Evolutionary conservation across 2,888 invertebrate species (phyloP), one percentile per base, ranked within the genome.

Genomic region (Trichogramma evanescens): DNA sequence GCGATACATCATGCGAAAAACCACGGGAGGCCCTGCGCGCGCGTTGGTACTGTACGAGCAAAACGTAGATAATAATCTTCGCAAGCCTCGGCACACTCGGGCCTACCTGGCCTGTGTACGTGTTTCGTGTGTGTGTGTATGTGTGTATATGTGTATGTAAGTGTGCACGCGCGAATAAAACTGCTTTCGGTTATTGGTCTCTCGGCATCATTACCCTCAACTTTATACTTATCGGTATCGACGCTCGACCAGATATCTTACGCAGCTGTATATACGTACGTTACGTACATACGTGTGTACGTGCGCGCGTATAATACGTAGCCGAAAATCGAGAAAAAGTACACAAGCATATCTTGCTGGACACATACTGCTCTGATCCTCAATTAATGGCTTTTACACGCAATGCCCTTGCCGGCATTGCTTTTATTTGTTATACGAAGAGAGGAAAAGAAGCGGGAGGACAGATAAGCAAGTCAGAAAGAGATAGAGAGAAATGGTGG

Each of bases 1-100:
- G 74, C 76, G 77, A 76, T 77, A 74, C 74, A 75, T 77, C 76
- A 77, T 72, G 71, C 68, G 66, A 54, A 26, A 26, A 71, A 67
- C 76, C 70, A 72, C 74, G 64, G 75, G 75, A 71, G 68, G 68
- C 66, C 66, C 65, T 7, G 60, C 66, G 63, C 66, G 64, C 26
- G 26, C 26, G 26, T 26, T 26, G 26, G 26, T 26, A 26, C 26
- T 26, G 26, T 26, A 26, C 26, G 26, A 26, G 26, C 26, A 26
- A 26, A 26, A 26, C 26, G 26, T 26, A 68, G 74, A 74, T 74
- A 74, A 61, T 68, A 66, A 73, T 74, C 74, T 71, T 62, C 67
- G 68, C 70, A 67, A 66, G 69, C 70, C 69, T 72, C 71, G 68
- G 69, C 69, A 71, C 70, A 70, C 70, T 71, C 70, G 69, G 48